Evolutionary conservation across 2,797 vertebrate genomes (phyloP).

Genomic region (Uromys caudimaculatus): DNA sequence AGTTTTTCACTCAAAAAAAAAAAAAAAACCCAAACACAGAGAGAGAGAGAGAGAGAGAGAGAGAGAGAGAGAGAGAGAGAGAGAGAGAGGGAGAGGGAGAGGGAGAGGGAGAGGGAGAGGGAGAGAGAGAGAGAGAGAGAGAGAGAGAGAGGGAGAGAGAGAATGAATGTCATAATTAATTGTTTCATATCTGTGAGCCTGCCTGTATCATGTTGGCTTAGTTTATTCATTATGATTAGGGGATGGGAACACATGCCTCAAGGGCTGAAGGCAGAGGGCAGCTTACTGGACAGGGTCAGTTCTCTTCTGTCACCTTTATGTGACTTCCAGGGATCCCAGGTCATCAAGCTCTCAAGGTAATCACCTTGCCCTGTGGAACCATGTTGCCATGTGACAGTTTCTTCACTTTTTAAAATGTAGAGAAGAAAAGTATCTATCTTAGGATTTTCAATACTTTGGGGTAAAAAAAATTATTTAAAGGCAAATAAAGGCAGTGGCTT

Average conservation of each 20-base stretch:
- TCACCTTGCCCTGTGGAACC: background rate
- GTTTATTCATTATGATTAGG: background rate
- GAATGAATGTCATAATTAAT: too few relatives aligned
- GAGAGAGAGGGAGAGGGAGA: too few relatives aligned
- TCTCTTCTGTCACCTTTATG: background rate
- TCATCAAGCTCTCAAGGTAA: background rate
- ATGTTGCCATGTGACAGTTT: background rate
- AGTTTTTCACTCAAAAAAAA: background rate
- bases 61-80: too few relatives aligned
- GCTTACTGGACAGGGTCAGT: background rate
- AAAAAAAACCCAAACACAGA: too few relatives aligned
- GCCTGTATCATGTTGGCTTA: too few relatives aligned
- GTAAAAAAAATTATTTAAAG: background rate
- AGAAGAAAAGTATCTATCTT: background rate
- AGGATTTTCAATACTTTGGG: background rate
- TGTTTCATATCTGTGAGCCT: too few relatives aligned
- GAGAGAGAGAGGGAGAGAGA: too few relatives aligned
- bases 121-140: too few relatives aligned
- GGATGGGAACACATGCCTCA: background rate
- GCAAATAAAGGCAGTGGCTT: background rate
- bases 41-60: too few relatives aligned
- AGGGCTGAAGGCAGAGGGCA: background rate
- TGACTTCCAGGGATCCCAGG: background rate
- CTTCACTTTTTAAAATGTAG: background rate
- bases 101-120: too few relatives aligned